Conservation (phyloP, 2,113 vertebrate genomes). For the Pterocles orientalis region DNA sequence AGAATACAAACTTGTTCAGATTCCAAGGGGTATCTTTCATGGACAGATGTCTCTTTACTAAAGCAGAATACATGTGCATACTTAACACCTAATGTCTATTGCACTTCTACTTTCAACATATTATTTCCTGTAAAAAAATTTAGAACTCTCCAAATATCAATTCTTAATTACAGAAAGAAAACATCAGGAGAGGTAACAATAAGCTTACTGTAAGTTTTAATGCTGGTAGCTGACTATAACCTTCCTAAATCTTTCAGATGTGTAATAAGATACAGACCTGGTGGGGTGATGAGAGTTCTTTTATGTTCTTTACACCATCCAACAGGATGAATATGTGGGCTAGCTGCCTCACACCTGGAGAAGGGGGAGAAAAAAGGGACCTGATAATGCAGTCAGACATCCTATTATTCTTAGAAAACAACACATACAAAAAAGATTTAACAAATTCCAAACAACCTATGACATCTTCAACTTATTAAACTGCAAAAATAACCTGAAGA, state of each 20-base stretch:
- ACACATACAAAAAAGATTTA: not conserved
- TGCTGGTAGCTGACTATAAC: not conserved
- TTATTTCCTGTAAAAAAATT: not conserved
- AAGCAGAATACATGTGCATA: not conserved
- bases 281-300: conserved; percentile 83
- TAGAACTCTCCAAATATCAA: not conserved
- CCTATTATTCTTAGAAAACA: not conserved
- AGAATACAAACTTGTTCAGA: not conserved
- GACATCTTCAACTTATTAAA: not conserved
- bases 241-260: not conserved
- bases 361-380: not conserved
- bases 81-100: not conserved
- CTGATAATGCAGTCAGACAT: not conserved
- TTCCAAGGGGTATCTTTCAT: not conserved
- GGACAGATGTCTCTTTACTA: not conserved
- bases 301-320: conserved; percentile 88
- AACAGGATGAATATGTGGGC: conserved; percentile 88
- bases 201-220: not conserved
- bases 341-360: conserved; percentile 85
- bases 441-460: not conserved
- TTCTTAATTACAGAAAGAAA: not conserved
- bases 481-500: not conserved
- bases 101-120: not conserved
- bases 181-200: not conserved
- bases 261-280: conserved; percentile 72